Percentiles rank a stretch among this genome's conserved stretches.
phyloP scores from a whole-genome alignment of 2,888 invertebrate species.

The Drosophila robusta region DNA sequence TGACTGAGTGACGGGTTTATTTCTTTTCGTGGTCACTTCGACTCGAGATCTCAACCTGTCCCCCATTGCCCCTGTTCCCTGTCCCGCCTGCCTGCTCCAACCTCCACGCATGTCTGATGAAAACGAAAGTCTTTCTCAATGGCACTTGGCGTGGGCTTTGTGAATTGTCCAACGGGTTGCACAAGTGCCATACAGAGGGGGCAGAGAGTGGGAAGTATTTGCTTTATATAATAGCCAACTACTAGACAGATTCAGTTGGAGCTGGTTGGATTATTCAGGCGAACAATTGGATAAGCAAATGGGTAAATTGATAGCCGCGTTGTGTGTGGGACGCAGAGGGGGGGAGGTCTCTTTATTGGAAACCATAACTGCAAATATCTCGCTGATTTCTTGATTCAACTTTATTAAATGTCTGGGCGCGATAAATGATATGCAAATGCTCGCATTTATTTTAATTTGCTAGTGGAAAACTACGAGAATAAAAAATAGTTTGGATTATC shows the following conservation, averaged over 20 bases:
- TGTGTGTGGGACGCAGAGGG: background rate
- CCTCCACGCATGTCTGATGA: constrained; percentile 34
- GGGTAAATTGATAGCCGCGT: constrained; percentile 35
- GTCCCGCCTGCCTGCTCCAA: background rate
- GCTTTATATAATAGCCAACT: constrained; percentile 29
- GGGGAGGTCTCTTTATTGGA: constrained; percentile 8
- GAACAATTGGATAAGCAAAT: constrained; percentile 53
- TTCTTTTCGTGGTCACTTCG: constrained; percentile 16
- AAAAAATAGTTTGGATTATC: background rate
- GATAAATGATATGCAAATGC: too few species aligned
- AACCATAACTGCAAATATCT: constrained; percentile 21
- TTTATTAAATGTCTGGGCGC: constrained; percentile 38
- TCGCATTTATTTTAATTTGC: constrained; percentile 18
- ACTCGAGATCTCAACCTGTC: constrained; percentile 12
- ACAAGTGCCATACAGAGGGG: background rate
- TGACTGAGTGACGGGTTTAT: constrained; percentile 32
- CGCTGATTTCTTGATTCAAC: constrained; percentile 34
- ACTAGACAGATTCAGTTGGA: constrained; percentile 44
- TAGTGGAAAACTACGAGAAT: constrained; percentile 9
- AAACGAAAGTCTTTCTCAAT: constrained; percentile 70
- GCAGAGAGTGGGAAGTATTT: constrained; percentile 9
- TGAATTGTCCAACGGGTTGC: constrained; percentile 5
- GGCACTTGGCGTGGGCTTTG: constrained; percentile 49
- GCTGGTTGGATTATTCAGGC: constrained; percentile 46
- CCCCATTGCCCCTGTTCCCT: background rate